Evolutionary conservation across 2,888 invertebrate species (phyloP), one percentile per base, ranked within the genome.

Genomic region (Lithosia quadra): DNA sequence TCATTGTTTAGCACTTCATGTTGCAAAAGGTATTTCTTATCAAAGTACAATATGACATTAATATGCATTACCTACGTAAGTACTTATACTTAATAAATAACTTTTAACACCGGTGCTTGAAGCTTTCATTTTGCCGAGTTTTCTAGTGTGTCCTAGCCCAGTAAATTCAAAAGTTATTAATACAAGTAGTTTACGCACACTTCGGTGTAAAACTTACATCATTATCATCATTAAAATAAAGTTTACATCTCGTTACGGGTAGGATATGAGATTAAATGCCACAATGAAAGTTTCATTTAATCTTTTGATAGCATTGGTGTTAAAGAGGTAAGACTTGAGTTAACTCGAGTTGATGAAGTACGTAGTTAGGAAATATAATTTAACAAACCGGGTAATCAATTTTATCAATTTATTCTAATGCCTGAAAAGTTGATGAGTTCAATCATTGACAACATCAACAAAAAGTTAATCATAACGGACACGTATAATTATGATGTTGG

Each of bases 1-100:
- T 69, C 73, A 78, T 78, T 79, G 79, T 78, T 81, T 67, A 74
- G 63, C 59, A 68, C 33, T 67, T 3, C 62, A 67, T 65, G 53
- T 63, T 53, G 43, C 60, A 72, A 56, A 64, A 72, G 43, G 64
- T 55, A 61, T 65, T 67, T 69, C 62, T 65, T 79, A 77, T 73
- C 65, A 67, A 67, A 58, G 64, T 22, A 4, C 58, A 21, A 68
- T 62, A 62, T 39, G 15, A 18, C 2, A 28, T 49, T 61, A 43
- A 28, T 55, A 28, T n/a, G 22, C 15, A 28, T 21, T 55, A 66
- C n/a, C 13, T 55, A 49, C 8, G 18, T 49, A 49, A 28, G 28
- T 28, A 28, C 28, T 49, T n/a, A n/a, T n/a, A n/a, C n/a, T 34
- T 8, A 49, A 28, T 39, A 43, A n/a, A 62, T 56, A 63, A 39